Percentiles rank a stretch among this genome's conserved stretches.
Conservation (phyloP, 2,797 vertebrate species). For the Squalus acanthias region DNA sequence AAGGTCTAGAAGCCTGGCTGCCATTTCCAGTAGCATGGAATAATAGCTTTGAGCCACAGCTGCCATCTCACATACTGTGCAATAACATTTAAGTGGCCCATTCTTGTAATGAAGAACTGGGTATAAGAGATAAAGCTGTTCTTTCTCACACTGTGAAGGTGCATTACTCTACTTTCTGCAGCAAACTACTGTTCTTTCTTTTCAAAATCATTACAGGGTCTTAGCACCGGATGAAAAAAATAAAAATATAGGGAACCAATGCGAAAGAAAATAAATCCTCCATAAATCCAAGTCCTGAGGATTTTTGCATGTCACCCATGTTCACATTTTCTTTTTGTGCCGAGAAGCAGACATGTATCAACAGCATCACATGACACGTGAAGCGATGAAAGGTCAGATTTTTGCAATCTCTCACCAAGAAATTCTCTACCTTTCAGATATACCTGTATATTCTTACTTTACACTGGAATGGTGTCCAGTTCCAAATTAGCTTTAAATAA, state of each 20-base stretch:
- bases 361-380: not conserved
- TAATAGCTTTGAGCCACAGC: conserved; percentile 5
- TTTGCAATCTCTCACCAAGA: not conserved
- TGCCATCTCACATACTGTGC: not conserved
- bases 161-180: not conserved
- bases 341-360: not conserved
- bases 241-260: not conserved
- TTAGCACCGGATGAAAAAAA: not conserved
- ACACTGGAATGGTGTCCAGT: not conserved
- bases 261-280: not conserved
- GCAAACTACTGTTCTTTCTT: not conserved
- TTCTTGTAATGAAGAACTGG: conserved; percentile 12
- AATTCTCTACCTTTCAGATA: not conserved
- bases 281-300: not conserved
- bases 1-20: not conserved
- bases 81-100: not conserved
- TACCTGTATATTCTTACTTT: not conserved
- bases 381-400: not conserved
- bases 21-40: conserved; percentile 20
- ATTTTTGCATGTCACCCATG: not conserved
- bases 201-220: not conserved
- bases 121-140: not conserved
- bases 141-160: not conserved
- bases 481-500: not conserved
- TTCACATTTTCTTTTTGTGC: not conserved